Evolutionary conservation across 2,113 vertebrate genomes (phyloP).

Genomic region (Phodopus roborovskii): DNA sequence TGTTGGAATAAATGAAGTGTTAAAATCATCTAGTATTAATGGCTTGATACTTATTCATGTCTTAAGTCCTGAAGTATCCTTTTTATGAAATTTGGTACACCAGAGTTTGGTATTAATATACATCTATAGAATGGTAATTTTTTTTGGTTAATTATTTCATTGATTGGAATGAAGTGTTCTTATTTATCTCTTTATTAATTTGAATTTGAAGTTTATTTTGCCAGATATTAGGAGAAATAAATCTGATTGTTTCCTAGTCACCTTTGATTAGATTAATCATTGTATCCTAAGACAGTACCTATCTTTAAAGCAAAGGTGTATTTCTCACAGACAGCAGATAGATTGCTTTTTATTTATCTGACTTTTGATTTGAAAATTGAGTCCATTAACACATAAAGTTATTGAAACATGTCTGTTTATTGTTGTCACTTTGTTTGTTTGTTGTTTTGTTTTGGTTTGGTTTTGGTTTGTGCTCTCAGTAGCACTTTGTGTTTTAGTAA

Average conservation of each 20-base stretch:
- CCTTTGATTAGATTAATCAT: not conserved
- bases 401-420: not conserved
- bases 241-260: not conserved
- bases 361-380: not conserved
- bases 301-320: not conserved
- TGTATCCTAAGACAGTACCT: not conserved
- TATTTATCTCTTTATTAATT: not conserved
- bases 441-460: no score
- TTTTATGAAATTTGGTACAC: no score
- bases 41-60: no score
- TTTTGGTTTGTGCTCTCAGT: not conserved
- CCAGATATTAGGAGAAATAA: not conserved
- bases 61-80: no score
- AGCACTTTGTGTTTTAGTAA: no score
- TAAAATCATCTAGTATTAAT: no score
- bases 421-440: not conserved
- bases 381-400: not conserved
- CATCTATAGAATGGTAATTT: no score
- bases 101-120: no score
- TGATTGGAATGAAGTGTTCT: no score
- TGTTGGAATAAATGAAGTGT: no score
- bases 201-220: not conserved
- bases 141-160: no score
- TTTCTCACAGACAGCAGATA: not conserved
- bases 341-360: not conserved